Conservation (phyloP, 2,113 vertebrate species). For the Festucalex cinctus region DNA sequence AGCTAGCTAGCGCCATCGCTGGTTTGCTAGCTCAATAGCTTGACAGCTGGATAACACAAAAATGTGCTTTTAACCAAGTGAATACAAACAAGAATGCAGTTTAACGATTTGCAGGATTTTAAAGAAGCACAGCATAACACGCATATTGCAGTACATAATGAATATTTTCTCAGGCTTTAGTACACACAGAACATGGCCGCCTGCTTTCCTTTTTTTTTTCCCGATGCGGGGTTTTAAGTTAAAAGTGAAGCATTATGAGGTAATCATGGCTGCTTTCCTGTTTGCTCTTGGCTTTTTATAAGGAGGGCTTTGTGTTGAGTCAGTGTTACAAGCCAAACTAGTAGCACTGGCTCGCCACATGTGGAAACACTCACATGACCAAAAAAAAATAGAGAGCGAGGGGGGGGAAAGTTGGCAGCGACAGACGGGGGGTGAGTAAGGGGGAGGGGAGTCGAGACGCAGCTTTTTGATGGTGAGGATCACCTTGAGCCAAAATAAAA, state of each 20-base stretch:
- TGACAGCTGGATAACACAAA: background rate
- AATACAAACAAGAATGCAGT: background rate
- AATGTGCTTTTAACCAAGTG: background rate
- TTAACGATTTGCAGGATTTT: background rate
- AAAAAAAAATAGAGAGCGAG: background rate
- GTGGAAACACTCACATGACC: slow-evolving; percentile 67
- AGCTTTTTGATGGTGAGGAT: slow-evolving; percentile 49
- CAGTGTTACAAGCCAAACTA: slow-evolving; percentile 66
- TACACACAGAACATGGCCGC: background rate
- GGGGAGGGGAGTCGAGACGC: slow-evolving; percentile 31
- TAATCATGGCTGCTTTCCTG: slow-evolving; percentile 48
- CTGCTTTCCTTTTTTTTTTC: slow-evolving; percentile 9
- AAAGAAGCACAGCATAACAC: background rate
- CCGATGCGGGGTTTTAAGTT: slow-evolving; percentile 16
- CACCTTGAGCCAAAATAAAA: slow-evolving; percentile 68
- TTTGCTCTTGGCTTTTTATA: slow-evolving; percentile 59
- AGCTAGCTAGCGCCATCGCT: background rate
- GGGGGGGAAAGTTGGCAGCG: slow-evolving; percentile 48
- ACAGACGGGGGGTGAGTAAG: slow-evolving; percentile 20
- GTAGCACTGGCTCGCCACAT: slow-evolving; percentile 64
- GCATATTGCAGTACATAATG: background rate
- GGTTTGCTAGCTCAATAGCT: background rate
- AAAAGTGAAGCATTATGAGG: slow-evolving; percentile 53
- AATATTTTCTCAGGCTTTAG: background rate
- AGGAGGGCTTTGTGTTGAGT: slow-evolving; percentile 66